phyloP scores from a whole-genome alignment of 2,113 vertebrate genomes.

The Crotalus horridus region DNA sequence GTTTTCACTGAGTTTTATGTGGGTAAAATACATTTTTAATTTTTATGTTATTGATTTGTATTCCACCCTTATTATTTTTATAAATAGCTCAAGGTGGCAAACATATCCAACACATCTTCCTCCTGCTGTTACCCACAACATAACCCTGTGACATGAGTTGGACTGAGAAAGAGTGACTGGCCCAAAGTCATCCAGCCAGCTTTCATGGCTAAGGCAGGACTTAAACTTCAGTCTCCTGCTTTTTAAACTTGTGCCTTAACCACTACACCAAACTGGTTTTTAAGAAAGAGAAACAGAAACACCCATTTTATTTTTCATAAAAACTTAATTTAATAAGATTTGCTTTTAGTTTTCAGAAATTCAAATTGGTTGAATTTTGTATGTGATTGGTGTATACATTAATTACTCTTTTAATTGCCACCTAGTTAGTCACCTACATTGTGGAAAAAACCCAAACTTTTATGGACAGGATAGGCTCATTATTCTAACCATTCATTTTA shows the following conservation, averaged over 20 bases:
- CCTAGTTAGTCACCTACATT: neutral
- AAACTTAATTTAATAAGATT: neutral
- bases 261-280: neutral
- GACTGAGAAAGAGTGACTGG: neutral
- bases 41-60: neutral
- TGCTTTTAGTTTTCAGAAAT: neutral
- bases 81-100: neutral
- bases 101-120: neutral
- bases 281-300: neutral
- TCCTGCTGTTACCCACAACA: neutral
- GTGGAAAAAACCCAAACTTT: neutral
- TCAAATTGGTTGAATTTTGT: neutral
- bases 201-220: no score
- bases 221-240: neutral
- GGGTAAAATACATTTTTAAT: neutral
- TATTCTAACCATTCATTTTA: neutral
- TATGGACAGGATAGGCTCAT: neutral
- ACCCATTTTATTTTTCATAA: neutral
- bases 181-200: neutral
- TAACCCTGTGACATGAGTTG: neutral
- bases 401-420: neutral
- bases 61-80: neutral
- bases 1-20: neutral
- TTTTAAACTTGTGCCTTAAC: neutral
- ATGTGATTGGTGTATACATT: neutral